phyloP scores from a whole-genome alignment of 1,140 invertebrate genomes.

The Macrobrachium rosenbergii region DNA sequence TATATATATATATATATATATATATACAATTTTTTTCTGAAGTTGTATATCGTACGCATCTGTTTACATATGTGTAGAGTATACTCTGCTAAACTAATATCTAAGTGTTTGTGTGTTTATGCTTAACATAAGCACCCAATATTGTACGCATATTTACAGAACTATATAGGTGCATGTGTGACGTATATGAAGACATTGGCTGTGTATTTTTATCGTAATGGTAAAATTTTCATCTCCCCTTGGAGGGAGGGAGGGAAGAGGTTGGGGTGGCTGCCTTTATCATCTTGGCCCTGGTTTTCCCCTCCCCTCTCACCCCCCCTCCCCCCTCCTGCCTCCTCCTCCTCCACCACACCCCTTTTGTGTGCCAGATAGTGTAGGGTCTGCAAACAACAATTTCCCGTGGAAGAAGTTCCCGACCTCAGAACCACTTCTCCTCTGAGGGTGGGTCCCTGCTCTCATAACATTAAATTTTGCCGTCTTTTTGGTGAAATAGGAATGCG shows the following conservation, averaged over 20 bases:
- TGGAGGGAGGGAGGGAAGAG: too few relatives aligned
- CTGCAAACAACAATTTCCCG: too few relatives aligned
- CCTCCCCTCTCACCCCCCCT: neutral
- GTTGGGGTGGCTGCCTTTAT: neutral
- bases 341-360: neutral
- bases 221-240: neutral
- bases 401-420: neutral
- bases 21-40: too few relatives aligned
- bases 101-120: neutral
- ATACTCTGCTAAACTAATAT: too few relatives aligned
- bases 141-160: too few relatives aligned
- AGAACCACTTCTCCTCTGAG: neutral
- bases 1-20: constrained; percentile 19
- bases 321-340: neutral
- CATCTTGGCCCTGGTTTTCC: neutral
- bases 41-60: neutral
- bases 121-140: too few relatives aligned
- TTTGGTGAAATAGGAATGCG: too few relatives aligned
- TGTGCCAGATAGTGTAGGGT: too few relatives aligned
- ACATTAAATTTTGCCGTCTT: too few relatives aligned
- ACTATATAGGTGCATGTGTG: too few relatives aligned
- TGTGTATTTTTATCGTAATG: neutral
- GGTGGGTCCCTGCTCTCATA: too few relatives aligned
- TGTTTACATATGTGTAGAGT: neutral
- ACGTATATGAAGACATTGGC: too few relatives aligned